A percentile compares a stretch with the other conserved stretches of the same genome.
These are phyloP conservation scores for Catostylus mosaicus DNA, from an alignment of 30 jellyfish, hydroid and myxozoan species.

Conservation along the genomic window DNA sequence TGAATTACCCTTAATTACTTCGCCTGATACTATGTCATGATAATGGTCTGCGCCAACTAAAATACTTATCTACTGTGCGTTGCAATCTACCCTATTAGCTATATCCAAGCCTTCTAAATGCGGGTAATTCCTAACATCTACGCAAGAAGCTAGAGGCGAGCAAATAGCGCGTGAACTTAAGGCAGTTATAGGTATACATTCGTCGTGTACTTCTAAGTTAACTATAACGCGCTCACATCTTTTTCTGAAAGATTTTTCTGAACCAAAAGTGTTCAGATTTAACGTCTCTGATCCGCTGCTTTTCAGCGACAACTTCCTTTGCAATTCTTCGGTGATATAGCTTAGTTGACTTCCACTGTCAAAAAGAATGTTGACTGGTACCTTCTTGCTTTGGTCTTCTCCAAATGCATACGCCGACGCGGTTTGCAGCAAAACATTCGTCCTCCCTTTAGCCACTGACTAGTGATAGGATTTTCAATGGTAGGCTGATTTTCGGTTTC, in stretches of 20 bases:
- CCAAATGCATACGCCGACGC: constrained; percentile 57
- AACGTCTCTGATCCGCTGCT: not conserved
- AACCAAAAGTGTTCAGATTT: too few species aligned
- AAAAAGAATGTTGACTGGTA: constrained; percentile 11
- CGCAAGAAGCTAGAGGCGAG: constrained; percentile 64
- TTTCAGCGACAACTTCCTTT: not conserved
- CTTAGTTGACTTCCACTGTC: constrained; percentile 19
- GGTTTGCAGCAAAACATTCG: constrained; percentile 57
- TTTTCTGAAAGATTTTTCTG: too few species aligned
- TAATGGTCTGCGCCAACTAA: constrained; percentile 64
- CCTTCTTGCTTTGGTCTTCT: constrained; percentile 7
- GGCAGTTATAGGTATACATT: too few species aligned
- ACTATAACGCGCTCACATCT: too few species aligned
- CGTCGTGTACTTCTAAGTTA: too few species aligned
- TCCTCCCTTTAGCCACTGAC: constrained; percentile 25
- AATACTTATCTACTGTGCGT: constrained; percentile 36
- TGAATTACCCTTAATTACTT: constrained; percentile 50
- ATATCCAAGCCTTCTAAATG: constrained; percentile 51
- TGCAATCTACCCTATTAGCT: not conserved
- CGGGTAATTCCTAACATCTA: constrained; percentile 45
- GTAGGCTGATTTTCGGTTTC: constrained; percentile 13
- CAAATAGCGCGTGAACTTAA: too few species aligned
- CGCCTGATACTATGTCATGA: constrained; percentile 52
- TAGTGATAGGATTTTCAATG: not conserved
- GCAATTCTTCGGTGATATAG: not conserved